Base-by-base conservation (phyloP, 2,797 vertebrate species). In the Staurois parvus region DNA sequence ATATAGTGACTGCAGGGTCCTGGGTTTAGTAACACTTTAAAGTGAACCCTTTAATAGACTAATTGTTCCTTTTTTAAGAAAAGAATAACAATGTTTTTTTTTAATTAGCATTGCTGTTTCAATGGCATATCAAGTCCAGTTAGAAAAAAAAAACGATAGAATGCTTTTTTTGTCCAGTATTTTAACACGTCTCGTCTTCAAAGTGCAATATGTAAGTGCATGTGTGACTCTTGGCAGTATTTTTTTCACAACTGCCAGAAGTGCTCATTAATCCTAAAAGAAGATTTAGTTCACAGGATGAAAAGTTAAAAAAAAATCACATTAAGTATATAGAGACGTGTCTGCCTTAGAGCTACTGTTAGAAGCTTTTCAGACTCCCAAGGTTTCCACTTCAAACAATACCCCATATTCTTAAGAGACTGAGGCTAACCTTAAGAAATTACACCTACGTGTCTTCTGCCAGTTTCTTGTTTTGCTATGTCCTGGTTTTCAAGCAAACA, bases 341-440 rank as follows among this genome's bases (percentile, higher is more conserved):
- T 79, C 84, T 75, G 77, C 77, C 78, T 81, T 85, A 68, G 79
- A 85, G 84, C 78, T 69, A 81, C 72, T 80, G 72, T 85, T 74
- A 69, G 62, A 30, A 80, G 84, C 84, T 81, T 85, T 81, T 75
- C 62, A 80, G n/a, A 69, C 45, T 81, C 77, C 69, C 45, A 59
- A 74, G 84, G 72, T 75, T 80, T 40, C 83, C 19, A 85, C 78
- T 79, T 85, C 84, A 85, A 85, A 85, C 84, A 81, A 85, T 85
- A 59, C 30, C 56, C 78, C 80, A 52, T 69, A 69, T 76, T 68
- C 59, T 52, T 37, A 37, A 19, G 48, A 84, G 56, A 68, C 19
- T 48, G 26, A 28, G 28, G 28, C 68, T 72, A 79, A 84, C 83
- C 76, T 62, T n/a, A 11, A 85, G 56, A 74, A 74, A 37, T 48